Conservation (phyloP, 1,140 invertebrate species). For the Acromyrmex charruanus region DNA sequence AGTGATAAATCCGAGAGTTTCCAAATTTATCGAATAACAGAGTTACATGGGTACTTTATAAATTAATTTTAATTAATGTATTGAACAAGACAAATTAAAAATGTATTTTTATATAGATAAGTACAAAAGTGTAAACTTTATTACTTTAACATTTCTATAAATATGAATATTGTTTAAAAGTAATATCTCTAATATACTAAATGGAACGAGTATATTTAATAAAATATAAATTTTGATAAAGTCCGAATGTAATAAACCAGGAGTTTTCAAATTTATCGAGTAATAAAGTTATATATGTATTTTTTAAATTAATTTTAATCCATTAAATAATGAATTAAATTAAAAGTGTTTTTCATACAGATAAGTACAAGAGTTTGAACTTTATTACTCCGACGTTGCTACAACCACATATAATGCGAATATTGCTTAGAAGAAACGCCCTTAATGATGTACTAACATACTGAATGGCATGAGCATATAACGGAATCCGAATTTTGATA, state of each 20-base stretch:
- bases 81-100: background rate
- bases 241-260: background rate
- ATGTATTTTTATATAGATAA: background rate
- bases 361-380: background rate
- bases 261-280: background rate
- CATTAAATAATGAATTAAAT: background rate
- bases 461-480: no score
- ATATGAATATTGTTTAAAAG: no score
- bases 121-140: no score
- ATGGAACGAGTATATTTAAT: background rate
- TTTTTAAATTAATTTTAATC: background rate
- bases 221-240: conserved; percentile 6
- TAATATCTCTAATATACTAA: background rate
- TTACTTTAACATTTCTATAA: no score
- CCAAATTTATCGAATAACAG: background rate
- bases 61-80: background rate
- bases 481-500: no score
- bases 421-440: no score
- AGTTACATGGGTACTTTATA: background rate
- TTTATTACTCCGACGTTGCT: background rate
- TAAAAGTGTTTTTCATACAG: background rate
- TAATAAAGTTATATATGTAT: background rate
- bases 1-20: background rate
- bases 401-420: no score
- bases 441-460: no score